Evolutionary conservation across 92 coral and sea anemone species (phyloP), one percentile per base, ranked within the genome.

Genomic region (Parazoanthus atlanticus): DNA sequence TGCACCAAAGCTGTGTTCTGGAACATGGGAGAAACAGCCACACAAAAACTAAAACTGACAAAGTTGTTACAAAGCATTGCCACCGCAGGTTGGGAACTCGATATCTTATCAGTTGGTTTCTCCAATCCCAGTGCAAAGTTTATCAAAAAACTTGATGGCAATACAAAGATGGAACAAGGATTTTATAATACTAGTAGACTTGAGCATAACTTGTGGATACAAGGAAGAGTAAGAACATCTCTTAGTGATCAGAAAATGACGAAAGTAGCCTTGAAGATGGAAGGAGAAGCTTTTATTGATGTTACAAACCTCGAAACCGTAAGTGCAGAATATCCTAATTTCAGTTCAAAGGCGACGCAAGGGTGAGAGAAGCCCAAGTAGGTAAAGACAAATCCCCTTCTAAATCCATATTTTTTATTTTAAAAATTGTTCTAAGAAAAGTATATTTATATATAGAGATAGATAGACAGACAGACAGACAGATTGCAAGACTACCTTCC

Each of bases 141-240:
- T 52, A 52, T 52, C 0, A 70, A 85, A 13, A 71, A 33, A 13
- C 0, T 26, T 0, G 31, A 67, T 74, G 79, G 86, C 84, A 90
- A 85, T 78, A 81, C 77, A 52, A 70, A n/a, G 12, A 23, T 77
- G 9, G 40, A 65, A 28, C 32, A n/a, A 5, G 19, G 66, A 38
- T 16, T 72, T 16, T 16, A 15, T 52, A 52, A 52, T 19, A 15
- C 19, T 13, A 31, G 67, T 23, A 54, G 74, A 3, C 78, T 90
- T 10, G 21, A 16, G 2, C 80, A 70, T 78, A 86, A 90, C 49
- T 31, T 70, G 81, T 90, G 92, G 92, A 33, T 90, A n/a, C 76
- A 16, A 3, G 76, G 76, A 1, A 71, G 17, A 29, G 34, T 29
- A 30, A 29, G 19, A 30, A 19, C 76, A 30, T 71, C 76, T 30